Evolutionary conservation across 2,113 vertebrate genomes (phyloP), one percentile per base, ranked within the genome.

Genomic region (Tympanuchus pallidicinctus): DNA sequence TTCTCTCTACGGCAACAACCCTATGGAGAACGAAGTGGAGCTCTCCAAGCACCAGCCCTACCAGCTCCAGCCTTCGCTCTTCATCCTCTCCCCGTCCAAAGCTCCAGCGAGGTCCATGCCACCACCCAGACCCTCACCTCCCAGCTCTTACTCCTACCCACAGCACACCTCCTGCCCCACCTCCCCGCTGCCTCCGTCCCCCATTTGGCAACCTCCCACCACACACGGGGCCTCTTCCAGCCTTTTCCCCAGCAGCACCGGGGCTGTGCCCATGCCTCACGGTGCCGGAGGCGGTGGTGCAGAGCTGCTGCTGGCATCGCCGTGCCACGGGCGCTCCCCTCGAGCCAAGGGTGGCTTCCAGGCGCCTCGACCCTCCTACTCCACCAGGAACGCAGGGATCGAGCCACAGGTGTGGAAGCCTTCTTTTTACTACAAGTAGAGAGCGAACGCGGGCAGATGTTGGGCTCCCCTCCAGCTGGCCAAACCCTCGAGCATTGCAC

Each of bases 341-440:
- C 96, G 98, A 54, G 97, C 94, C 5, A 98, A 97, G 93, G 92
- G 86, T 2, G 95, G 90, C 32, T 89, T 98, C 90, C 99, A 99
- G 93, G 98, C 98, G 16, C 99, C 99, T 32, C 98, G 98, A 82
- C 99, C 99, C 28, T 98, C 98, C 30, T 99, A 99, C 98, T 99
- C 99, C 90, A 98, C 99, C 91, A 98, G 98, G 97, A 99, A 98
- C 13, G 98, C 98, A 8, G 99, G 99, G 75, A 98, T 99, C 70
- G 98, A 98, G 95, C 97, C 99, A 10, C 99, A 99, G 99, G 99
- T 99, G 99, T 99, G 99, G 99, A 99, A 98, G 97, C 99, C 99
- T 92, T 98, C 98, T 94, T 98, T 98, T 94, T 99, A 98, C 88
- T 98, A 97, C 97, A 99, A 98, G 95, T 97, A 97, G 91, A 4